Evolutionary conservation across 2,888 invertebrate species (phyloP), one percentile per base, ranked within the genome.

Genomic region (Drosophila glabriapex): DNA sequence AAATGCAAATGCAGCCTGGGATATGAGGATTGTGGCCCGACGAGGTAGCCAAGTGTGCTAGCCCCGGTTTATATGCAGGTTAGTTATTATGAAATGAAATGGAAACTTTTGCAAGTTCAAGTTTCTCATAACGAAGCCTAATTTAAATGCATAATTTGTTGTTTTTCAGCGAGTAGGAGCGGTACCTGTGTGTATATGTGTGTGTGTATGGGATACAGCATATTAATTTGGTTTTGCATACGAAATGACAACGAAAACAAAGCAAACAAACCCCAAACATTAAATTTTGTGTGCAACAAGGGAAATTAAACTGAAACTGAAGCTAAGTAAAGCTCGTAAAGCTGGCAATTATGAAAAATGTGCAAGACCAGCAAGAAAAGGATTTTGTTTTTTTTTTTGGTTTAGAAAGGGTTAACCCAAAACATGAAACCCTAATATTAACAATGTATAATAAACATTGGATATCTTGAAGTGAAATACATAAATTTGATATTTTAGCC

Each of bases 101-200:
- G 58, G 28, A 50, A 64, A 37, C 35, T 22, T 39, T 33, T 59
- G 28, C 52, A 60, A 65, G 55, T 72, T 79, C 31, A 25, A 60
- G 28, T 56, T 68, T 63, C n/a, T 6, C 31, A 19, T 58, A 14
- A 39, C 49, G 55, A 54, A 73, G 54, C 67, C 58, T 72, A 52
- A 87, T 87, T 82, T 82, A 74, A 83, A 85, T 85, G 78, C 71
- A 76, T 83, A 74, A 85, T 88, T 79, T 66, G 16, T 29, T 39
- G 31, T 50, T 6, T 29, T 19, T 7, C 14, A 39, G 14, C 37
- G 41, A 19, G 58, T 12, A 35, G 14, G 25, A 5, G 16, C 49
- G 54, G 25, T 14, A 55, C 31, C 22, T 41, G n/a, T 25, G 19
- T 22, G 19, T 64, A 49, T 41, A 14, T 22, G 19, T 64, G 49